A percentile compares a stretch with the other conserved stretches of the same genome.
phyloP scores from a whole-genome alignment of 2,888 invertebrate species.

The Metalampra italica region DNA sequence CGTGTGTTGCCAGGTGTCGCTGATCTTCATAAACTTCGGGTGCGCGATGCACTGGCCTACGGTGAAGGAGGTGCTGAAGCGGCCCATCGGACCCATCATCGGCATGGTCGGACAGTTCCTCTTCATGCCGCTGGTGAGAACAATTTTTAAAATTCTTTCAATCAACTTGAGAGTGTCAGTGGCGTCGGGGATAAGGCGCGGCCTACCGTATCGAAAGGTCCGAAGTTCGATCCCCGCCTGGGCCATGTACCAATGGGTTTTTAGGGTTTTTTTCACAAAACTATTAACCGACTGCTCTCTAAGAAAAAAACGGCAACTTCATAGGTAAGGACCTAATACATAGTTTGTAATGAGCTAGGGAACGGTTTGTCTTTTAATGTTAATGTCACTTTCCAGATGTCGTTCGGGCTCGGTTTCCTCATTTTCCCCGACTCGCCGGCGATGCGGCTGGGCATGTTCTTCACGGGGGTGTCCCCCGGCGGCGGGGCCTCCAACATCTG shows the following conservation, averaged over 20 bases:
- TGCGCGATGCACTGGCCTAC: constrained; percentile 89
- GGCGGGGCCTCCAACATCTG: constrained; percentile 98
- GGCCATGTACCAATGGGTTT: no score
- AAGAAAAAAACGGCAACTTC: no score
- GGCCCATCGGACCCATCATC: constrained; percentile 87
- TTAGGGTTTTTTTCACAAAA: no score
- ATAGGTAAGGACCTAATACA: no score
- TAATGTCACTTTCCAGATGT: constrained; percentile 79
- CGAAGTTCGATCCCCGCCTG: no score
- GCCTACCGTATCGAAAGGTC: no score
- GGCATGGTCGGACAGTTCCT: constrained; percentile 89
- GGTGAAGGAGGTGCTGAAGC: constrained; percentile 81
- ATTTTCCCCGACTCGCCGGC: constrained; percentile 80
- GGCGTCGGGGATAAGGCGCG: no score
- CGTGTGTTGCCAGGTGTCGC: constrained; percentile 73
- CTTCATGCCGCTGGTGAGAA: constrained; percentile 90
- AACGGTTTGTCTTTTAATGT: no score
- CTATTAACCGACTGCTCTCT: no score
- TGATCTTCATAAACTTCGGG: constrained; percentile 94
- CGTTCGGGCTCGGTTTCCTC: constrained; percentile 83
- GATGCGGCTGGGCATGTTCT: constrained; percentile 91
- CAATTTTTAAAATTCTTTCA: neutral
- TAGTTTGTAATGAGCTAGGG: no score
- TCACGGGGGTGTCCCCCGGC: constrained; percentile 93
- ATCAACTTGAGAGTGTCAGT: no score